Base-by-base conservation (phyloP, 64 coral and sea anemone species). In the Exaiptasia diaphana region DNA sequence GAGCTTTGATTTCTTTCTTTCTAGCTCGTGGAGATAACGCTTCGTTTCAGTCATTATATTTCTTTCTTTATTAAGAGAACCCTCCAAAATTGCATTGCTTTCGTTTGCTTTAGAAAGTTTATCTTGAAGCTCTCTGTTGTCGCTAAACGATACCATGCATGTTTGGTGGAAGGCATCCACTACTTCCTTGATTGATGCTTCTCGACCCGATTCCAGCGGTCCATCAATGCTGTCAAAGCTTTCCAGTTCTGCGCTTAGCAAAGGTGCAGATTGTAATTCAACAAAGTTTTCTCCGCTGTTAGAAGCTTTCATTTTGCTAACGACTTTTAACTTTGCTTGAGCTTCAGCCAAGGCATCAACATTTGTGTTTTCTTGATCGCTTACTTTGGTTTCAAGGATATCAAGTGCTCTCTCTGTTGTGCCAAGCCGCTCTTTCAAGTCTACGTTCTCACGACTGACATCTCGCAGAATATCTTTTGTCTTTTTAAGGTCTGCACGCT, bases 261-360 rank as follows among this genome's bases (percentile, higher is more conserved):
- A 84, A 1, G 75, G 36, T 1, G 67, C 37, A 0, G 36, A 44
- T 3, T 48, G 55, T 3, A 95, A 33, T 43, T 95, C 86, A 14
- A 59, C 80, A 21, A 90, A 89, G 2, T 45, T 29, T 41, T 89
- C 86, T 11, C 80, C 73, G 9, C 56, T 70, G 25, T 85, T 50
- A 7, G 86, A 49, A 12, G 73, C 86, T 33, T 80, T 88, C 73
- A 95, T 79, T 42, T 85, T 95, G 42, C 61, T 75, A 22, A 95
- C 75, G 68, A 95, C 82, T 3, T 95, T 95, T 73, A 95, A 57
- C 29, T 95, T 95, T 0, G 91, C 91, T 36, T 89, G 91, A 8
- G 86, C 86, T 74, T 95, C 91, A 0, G 91, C 91, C 11, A 85
- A 73, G 14, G 86, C 56, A 45, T 95, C 86, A 22, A 87, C 91